A percentile compares a stretch with the other conserved stretches of the same genome.
Conservation (phyloP, 2,113 vertebrate species). For the Tricholaema leucomelas region DNA sequence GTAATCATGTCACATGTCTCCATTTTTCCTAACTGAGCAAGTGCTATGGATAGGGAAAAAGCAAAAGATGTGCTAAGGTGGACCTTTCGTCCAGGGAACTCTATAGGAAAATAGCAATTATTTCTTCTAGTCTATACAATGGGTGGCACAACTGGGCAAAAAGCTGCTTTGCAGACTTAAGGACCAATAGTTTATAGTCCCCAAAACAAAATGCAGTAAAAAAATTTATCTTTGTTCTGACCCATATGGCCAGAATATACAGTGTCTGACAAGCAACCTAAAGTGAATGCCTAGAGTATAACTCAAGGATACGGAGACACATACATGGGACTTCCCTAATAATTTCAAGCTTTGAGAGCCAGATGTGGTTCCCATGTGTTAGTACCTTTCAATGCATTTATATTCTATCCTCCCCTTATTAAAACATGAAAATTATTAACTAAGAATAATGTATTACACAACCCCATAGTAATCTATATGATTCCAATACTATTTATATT, state of each 20-base stretch:
- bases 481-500: neutral
- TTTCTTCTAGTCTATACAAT: neutral
- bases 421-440: neutral
- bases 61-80: neutral
- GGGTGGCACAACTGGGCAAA: neutral
- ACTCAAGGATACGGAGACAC: neutral
- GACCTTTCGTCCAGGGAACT: neutral
- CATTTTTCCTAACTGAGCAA: neutral
- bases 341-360: neutral
- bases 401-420: neutral
- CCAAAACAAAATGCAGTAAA: neutral
- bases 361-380: neutral
- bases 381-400: neutral
- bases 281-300: neutral
- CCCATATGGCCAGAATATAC: neutral
- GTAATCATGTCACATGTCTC: neutral
- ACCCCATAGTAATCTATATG: neutral
- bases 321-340: neutral
- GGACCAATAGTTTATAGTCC: neutral
- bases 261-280: neutral
- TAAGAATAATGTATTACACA: neutral
- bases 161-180: neutral
- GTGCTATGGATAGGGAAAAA: neutral
- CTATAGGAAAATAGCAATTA: neutral
- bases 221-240: neutral